phyloP scores from a whole-genome alignment of 2,888 invertebrate genomes.

The Camponotus fellah region DNA sequence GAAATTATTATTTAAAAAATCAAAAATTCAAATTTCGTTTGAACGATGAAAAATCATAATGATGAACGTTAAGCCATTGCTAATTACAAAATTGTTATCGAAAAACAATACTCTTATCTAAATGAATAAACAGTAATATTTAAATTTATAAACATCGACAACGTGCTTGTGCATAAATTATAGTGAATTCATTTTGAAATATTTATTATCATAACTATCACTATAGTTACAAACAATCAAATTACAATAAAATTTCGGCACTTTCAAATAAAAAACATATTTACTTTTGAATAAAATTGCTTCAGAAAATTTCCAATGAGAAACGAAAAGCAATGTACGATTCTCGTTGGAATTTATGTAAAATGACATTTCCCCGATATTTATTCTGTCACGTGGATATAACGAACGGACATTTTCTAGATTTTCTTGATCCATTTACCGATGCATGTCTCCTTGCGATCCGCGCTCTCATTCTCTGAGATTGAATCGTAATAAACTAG shows the following conservation, averaged over 20 bases:
- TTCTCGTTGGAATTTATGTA: background rate
- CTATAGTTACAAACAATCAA: background rate
- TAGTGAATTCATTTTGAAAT: background rate
- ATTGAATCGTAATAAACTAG: conserved; percentile 72
- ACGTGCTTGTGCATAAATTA: background rate
- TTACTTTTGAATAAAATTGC: background rate
- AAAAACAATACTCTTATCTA: background rate
- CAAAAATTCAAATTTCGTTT: conserved; percentile 13
- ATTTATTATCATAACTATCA: background rate
- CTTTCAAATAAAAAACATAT: background rate
- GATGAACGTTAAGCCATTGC: background rate
- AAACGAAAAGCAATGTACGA: background rate
- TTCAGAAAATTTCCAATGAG: background rate
- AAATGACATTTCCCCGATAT: conserved; percentile 43
- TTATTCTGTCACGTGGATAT: conserved; percentile 65
- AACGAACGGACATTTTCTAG: conserved; percentile 57
- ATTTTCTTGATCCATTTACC: conserved; percentile 59
- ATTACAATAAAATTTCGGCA: conserved; percentile 15
- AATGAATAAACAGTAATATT: background rate
- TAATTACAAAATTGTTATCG: conserved; percentile 10
- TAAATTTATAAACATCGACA: background rate
- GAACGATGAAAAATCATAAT: background rate
- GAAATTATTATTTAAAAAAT: background rate
- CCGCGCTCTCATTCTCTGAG: conserved; percentile 53
- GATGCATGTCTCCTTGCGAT: conserved; percentile 56